A percentile compares a stretch with the other conserved stretches of the same genome.
Conservation (phyloP, 1,140 invertebrate genomes). For the Ganaspis sp. region DNA sequence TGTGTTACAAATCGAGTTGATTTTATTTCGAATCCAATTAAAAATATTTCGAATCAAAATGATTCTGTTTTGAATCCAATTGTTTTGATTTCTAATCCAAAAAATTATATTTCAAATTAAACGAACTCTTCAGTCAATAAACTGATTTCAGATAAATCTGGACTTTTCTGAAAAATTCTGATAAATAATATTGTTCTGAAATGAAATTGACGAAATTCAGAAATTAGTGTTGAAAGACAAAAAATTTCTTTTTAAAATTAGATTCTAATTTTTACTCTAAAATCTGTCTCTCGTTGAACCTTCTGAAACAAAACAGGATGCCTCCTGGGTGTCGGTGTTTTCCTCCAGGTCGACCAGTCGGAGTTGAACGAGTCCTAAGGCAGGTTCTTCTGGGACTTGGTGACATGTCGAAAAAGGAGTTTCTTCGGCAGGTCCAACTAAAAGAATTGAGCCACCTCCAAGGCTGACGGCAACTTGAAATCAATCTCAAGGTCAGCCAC, state of each 20-base stretch:
- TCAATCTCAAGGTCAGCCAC: conserved; percentile 67
- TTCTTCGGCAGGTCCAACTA: conserved; percentile 59
- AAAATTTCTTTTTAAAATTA: conserved; percentile 20
- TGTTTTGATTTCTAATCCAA: no score
- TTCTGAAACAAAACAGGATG: conserved; percentile 73
- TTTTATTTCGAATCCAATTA: no score
- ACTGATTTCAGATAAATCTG: no score
- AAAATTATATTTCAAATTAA: no score
- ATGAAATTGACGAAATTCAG: no score
- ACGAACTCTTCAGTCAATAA: no score
- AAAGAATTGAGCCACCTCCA: conserved; percentile 70
- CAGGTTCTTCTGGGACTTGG: conserved; percentile 18
- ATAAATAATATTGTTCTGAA: no score
- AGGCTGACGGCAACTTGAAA: conserved; percentile 75
- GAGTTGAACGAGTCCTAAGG: conserved; percentile 68
- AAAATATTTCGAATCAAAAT: no score
- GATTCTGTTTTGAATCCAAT: no score
- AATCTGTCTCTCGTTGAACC: conserved; percentile 55
- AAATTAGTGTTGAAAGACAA: neutral
- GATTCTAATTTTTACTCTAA: conserved; percentile 28
- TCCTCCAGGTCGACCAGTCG: conserved; percentile 65
- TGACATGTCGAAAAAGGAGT: conserved; percentile 7
- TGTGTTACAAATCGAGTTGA: no score
- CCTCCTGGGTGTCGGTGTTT: conserved; percentile 67
- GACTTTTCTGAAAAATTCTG: no score